These are phyloP conservation scores for Ormyrus rosae DNA, from an alignment of 2,888 invertebrate species.

Conservation along the genomic window DNA sequence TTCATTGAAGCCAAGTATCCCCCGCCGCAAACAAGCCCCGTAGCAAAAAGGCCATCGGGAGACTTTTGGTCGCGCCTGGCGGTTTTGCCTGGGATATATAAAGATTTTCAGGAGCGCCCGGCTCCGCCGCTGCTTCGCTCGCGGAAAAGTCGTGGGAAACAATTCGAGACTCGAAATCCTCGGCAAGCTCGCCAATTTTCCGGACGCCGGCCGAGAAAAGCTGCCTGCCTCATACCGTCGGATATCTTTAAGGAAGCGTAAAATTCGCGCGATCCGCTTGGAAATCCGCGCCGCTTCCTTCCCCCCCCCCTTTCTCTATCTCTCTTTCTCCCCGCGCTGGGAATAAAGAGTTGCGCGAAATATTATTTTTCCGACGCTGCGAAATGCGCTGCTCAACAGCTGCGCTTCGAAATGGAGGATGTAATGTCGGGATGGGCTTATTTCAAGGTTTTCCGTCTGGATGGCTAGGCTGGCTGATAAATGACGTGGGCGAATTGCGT, in stretches of 20 bases:
- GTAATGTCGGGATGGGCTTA: too few relatives aligned
- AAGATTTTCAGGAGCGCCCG: constrained; percentile 26
- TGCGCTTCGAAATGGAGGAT: too few relatives aligned
- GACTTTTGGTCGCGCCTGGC: too few relatives aligned
- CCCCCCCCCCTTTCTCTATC: not conserved
- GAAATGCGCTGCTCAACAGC: too few relatives aligned
- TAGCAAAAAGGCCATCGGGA: too few relatives aligned
- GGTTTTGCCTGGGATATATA: constrained; percentile 9
- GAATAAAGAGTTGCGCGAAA: not conserved
- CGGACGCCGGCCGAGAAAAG: constrained; percentile 11
- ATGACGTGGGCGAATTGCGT: too few relatives aligned
- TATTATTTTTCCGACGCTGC: too few relatives aligned
- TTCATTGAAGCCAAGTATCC: too few relatives aligned
- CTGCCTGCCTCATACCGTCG: not conserved
- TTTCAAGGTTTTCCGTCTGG: too few relatives aligned
- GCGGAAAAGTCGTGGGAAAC: constrained; percentile 31
- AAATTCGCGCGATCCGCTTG: constrained; percentile 27
- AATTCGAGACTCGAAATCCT: constrained; percentile 45
- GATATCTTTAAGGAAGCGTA: constrained; percentile 25
- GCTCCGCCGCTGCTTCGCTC: not conserved
- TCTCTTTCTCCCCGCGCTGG: too few relatives aligned
- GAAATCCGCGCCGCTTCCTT: constrained; percentile 1
- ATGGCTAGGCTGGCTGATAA: too few relatives aligned
- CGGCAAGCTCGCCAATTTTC: constrained; percentile 43
- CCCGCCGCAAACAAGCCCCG: too few relatives aligned